Evolutionary conservation across 2,113 vertebrate genomes (phyloP), one percentile per base, ranked within the genome.

Genomic region (Carassius auratus): DNA sequence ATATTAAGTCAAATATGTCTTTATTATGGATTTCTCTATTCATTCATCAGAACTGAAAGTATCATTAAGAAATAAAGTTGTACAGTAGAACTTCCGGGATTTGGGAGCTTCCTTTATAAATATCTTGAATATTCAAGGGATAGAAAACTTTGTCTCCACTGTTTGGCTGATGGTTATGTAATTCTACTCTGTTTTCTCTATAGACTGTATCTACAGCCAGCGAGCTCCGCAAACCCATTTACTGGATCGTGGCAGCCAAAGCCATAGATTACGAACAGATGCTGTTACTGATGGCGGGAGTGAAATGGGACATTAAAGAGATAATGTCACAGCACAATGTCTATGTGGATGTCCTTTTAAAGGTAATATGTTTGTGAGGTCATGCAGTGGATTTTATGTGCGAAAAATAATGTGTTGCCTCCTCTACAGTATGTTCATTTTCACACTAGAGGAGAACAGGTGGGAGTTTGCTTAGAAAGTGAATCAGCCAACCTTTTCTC

Each of bases 291-390:
- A 99, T 99, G 98, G 91, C 96, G 0, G 97, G 96, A 59, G 98
- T 99, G 75, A 99, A 99, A 90, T 99, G 98, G 98, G 98, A 99
- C 91, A 97, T 99, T 66, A 97, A 96, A 84, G 98, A 99, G 94
- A 99, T 99, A 87, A 99, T 99, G 98, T 99, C 98, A 1, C 98
- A 99, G 90, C 98, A 99, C 92, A 99, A 99, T 9, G 73, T 99
- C n/a, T 99, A 99, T 8, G 97, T 99, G 86, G 98, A 99, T 88
- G 94, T 97, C 55, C 93, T 99, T 86, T 90, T 99, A 79, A 98
- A 99, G 97, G 98, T 97, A 95, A 95, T 17, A 45, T 87, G 74
- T 75, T 62, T 85, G 68, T 84, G 76, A 62, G 69, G 8, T 5
- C 3, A 21, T 64, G 66, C 59, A 19, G 62, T 59, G 62, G 52